These are phyloP conservation scores for Atta texana DNA, from an alignment of 1,140 invertebrate genomes.

Conservation along the genomic window DNA sequence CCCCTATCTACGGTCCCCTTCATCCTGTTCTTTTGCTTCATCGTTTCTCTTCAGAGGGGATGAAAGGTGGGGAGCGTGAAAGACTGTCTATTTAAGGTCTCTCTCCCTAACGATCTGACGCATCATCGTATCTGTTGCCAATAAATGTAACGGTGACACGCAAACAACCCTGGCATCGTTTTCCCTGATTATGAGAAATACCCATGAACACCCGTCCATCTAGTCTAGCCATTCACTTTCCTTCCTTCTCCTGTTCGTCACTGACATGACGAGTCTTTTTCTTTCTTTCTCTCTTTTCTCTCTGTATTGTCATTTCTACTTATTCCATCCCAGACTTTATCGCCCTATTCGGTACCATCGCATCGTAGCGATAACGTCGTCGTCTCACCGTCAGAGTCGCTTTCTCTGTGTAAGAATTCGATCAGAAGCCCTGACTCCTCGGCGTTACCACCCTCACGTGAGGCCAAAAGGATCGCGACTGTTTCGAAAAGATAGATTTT, in stretches of 20 bases:
- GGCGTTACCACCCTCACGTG: conserved; percentile 20
- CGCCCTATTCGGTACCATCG: conserved; percentile 45
- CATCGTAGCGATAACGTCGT: conserved; percentile 57
- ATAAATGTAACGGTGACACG: conserved; percentile 66
- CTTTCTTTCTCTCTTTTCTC: not conserved
- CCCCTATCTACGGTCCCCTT: not conserved
- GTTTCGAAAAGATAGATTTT: conserved; percentile 34
- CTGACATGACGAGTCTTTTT: not conserved
- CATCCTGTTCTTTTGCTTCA: conserved; percentile 22
- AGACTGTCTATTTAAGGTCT: conserved; percentile 61
- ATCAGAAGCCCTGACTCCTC: conserved; percentile 34
- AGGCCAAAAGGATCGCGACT: conserved; percentile 23
- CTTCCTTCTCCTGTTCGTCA: conserved; percentile 14
- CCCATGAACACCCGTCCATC: conserved; percentile 2
- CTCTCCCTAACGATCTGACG: conserved; percentile 69
- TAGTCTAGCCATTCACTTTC: not conserved
- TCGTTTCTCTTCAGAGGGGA: conserved; percentile 13
- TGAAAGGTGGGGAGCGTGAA: conserved; percentile 1
- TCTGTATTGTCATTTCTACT: conserved; percentile 35
- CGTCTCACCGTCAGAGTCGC: conserved; percentile 30
- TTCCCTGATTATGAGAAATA: conserved; percentile 20
- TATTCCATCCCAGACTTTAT: conserved; percentile 49
- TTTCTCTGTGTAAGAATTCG: conserved; percentile 63
- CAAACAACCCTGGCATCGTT: conserved; percentile 43
- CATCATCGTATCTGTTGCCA: conserved; percentile 70